Evolutionary conservation across 2,888 invertebrate species (phyloP), one percentile per base, ranked within the genome.

Genomic region (Sinodicranocentrus sp.): DNA sequence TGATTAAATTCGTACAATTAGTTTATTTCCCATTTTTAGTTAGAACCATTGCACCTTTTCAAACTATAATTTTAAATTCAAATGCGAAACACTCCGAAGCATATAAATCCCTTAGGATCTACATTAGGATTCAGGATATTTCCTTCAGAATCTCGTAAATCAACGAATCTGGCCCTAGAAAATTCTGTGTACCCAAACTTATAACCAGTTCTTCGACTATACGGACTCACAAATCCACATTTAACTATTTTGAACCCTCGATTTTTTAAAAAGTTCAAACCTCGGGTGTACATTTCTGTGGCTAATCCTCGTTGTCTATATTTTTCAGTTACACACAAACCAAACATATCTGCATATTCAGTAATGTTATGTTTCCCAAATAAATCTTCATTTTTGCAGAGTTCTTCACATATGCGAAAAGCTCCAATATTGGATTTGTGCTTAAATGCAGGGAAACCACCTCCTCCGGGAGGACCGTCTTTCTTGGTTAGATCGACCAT

Each of bases 261-360:
- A 1, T 75, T 72, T 21, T 80, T 70, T 44, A 78, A 54, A 23
- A 39, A 76, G 13, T 52, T 25, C 3, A 79, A 52, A 0, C 78
- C 82, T 28, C 85, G 54, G 5, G 26, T 61, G 52, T 85, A 85
- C 82, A 82, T 73, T 59, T 82, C 82, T 5, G 68, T 75, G 13
- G 82, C 82, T 1, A 85, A 26, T 0, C 85, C 85, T 2, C 33
- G 26, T 17, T 82, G 25, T 25, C 82, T 52, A 33, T 79, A 85
- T 25, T 85, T 75, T 15, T 67, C 63, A 1, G 28, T 28, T 0
- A 61, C 63, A 44, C 72, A 82, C 2, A 79, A 33, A n/a, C 85
- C 85, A 57, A 85, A 85, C 77, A 82, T 78, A 17, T 85, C 73
- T 0, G 82, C 52, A 19, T 82, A 85, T 26, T 82, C 48, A 3